Conservation (phyloP, 1,140 invertebrate genomes). For the Papilio aristodemus region DNA sequence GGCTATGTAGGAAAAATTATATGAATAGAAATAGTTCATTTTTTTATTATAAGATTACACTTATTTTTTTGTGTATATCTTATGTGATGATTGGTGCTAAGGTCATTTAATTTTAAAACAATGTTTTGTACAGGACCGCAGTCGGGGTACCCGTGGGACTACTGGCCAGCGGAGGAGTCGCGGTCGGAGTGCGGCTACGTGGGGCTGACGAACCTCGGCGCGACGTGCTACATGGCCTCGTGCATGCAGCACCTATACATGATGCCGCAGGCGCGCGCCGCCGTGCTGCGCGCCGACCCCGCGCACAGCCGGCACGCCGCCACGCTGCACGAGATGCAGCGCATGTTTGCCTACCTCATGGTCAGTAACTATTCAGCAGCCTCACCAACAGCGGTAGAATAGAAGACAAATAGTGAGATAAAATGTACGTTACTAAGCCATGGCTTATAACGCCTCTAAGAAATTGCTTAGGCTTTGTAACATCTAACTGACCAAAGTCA, state of each 20-base stretch:
- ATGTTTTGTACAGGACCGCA: constrained; percentile 83
- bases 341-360: constrained; percentile 97
- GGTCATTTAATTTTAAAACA: background rate
- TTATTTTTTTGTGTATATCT: no score
- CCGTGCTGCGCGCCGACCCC: constrained; percentile 85
- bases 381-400: no score
- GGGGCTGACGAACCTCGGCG: constrained; percentile 95
- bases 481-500: no score
- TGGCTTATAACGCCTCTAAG: no score
- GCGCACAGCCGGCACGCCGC: constrained; percentile 87
- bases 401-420: no score
- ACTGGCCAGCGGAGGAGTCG: constrained; percentile 97
- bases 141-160: constrained; percentile 96
- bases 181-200: constrained; percentile 96
- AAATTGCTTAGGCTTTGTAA: no score
- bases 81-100: no score
- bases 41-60: no score
- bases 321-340: constrained; percentile 92
- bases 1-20: no score
- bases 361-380: constrained; percentile 66
- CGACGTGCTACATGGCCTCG: constrained; percentile 98
- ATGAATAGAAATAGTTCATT: no score
- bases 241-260: constrained; percentile 98
- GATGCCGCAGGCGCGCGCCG: constrained; percentile 94
- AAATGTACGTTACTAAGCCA: no score